phyloP scores from a whole-genome alignment of 2,888 invertebrate genomes.

The Scaptomyza flava region DNA sequence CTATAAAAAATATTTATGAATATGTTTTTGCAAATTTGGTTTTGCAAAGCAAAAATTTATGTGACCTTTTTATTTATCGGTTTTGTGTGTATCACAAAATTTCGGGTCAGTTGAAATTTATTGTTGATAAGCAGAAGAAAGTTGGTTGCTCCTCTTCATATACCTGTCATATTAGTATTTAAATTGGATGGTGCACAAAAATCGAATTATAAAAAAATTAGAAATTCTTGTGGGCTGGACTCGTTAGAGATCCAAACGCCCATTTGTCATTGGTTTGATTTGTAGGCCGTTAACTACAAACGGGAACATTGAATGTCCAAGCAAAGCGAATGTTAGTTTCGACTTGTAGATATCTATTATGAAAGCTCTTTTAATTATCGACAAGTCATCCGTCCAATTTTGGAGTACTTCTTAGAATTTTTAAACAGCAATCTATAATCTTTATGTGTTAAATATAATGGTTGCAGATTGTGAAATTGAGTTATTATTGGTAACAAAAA shows the following conservation, averaged over 20 bases:
- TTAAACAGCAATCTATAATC: no score
- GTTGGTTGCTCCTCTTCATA: conserved; percentile 27
- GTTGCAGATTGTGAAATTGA: no score
- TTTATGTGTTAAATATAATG: no score
- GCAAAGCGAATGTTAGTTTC: not conserved
- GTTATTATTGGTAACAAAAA: no score
- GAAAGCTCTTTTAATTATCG: no score
- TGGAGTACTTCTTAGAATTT: no score
- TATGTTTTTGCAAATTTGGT: not conserved
- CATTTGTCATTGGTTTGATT: conserved; percentile 33
- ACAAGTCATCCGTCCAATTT: no score
- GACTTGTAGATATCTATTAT: not conserved
- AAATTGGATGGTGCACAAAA: not conserved
- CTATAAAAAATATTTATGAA: conserved; percentile 3
- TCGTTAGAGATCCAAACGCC: conserved; percentile 24
- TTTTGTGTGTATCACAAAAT: conserved; percentile 7
- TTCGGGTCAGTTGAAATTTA: conserved; percentile 17
- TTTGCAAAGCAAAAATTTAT: conserved; percentile 24
- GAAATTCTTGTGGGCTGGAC: conserved; percentile 15
- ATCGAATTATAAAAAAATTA: not conserved
- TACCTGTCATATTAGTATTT: not conserved
- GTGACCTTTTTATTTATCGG: conserved; percentile 7
- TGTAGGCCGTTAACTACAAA: conserved; percentile 9
- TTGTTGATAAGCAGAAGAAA: conserved; percentile 33
- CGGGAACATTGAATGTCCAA: not conserved